Evolutionary conservation across 2,888 invertebrate species (phyloP).

Genomic region (Athalia circularis): DNA sequence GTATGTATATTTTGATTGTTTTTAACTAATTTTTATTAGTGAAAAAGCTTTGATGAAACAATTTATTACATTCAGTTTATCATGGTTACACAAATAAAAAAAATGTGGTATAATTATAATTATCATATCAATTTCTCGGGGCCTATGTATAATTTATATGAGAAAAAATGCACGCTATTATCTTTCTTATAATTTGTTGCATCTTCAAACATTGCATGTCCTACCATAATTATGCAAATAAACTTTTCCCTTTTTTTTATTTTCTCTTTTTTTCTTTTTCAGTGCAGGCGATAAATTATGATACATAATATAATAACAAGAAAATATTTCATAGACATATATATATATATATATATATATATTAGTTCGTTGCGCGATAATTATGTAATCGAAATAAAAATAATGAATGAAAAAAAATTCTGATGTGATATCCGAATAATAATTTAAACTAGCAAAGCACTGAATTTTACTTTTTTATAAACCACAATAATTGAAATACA

Average conservation of each 20-base stretch:
- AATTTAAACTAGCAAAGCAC: too few relatives aligned
- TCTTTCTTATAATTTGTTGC: neutral
- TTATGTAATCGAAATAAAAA: too few relatives aligned
- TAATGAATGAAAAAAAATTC: too few relatives aligned
- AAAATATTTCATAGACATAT: constrained; percentile 11
- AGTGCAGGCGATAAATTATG: neutral
- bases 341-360: neutral
- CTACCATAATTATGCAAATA: constrained; percentile 11
- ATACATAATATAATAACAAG: constrained; percentile 31
- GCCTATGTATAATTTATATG: constrained; percentile 37
- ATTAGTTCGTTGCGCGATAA: constrained; percentile 32
- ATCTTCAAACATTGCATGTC: constrained; percentile 18
- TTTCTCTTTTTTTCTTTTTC: too few relatives aligned
- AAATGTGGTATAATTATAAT: constrained; percentile 24
- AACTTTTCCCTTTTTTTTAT: too few relatives aligned
- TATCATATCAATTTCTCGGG: constrained; percentile 42
- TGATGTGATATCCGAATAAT: too few relatives aligned
- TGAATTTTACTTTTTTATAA: too few relatives aligned
- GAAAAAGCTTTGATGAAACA: constrained; percentile 70
- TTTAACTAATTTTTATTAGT: constrained; percentile 69
- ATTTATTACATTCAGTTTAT: constrained; percentile 67
- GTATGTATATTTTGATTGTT: constrained; percentile 29
- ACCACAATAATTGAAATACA: too few relatives aligned
- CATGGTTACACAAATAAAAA: constrained; percentile 55
- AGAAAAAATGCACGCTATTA: too few relatives aligned